A percentile compares a stretch with the other conserved stretches of the same genome.
These are phyloP conservation scores for Nesoenas mayeri DNA, from an alignment of 2,113 vertebrate species.

Conservation along the genomic window DNA sequence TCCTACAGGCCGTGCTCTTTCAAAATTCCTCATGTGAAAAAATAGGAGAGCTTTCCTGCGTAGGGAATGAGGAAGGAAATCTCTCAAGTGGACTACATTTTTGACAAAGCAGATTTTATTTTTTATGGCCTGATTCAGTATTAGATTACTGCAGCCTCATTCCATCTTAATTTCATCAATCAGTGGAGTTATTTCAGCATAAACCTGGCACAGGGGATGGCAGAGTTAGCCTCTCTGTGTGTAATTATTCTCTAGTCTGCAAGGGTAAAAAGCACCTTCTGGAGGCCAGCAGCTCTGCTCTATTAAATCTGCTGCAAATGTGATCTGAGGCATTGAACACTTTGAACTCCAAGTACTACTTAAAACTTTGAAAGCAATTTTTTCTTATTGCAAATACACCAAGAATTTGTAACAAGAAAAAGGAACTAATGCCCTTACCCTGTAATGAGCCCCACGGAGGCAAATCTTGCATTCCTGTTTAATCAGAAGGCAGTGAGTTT, in stretches of 20 bases:
- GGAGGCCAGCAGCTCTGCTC: neutral
- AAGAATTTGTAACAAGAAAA: neutral
- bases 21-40: neutral
- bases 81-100: neutral
- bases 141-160: conserved; percentile 1
- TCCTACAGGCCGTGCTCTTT: neutral
- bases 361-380: neutral
- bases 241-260: neutral
- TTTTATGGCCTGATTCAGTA: neutral
- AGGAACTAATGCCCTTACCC: neutral
- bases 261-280: neutral
- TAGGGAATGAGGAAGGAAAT: neutral
- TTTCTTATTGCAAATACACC: neutral
- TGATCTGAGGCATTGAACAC: neutral
- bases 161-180: conserved; percentile 10
- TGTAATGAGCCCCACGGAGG: neutral
- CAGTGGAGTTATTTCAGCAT: neutral
- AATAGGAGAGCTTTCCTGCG: neutral
- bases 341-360: neutral
- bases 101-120: neutral
- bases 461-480: neutral
- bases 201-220: neutral
- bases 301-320: neutral
- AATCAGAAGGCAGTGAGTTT: neutral
- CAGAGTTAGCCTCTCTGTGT: neutral